Base-by-base conservation (phyloP, 1,140 invertebrate genomes). In the Andricus grossulariae region DNA sequence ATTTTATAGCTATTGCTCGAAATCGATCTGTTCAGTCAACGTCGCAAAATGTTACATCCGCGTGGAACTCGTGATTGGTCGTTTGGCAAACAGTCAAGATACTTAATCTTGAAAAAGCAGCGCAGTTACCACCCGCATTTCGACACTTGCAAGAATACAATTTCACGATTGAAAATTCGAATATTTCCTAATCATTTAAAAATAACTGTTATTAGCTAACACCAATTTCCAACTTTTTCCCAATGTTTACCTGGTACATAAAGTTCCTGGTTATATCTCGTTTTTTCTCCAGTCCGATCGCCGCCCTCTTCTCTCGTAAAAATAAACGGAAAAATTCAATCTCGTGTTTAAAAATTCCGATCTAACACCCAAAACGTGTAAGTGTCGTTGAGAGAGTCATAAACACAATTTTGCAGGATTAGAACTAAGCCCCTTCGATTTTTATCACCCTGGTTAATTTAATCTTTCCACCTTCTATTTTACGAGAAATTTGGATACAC, bases 401-500 rank as follows among this genome's bases (percentile, higher is more conserved):
- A 54, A 54, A 54, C 8, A 54, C n/a, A n/a, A 54, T 54, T 54
- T 54, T n/a, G 8, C 3, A 39, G 25, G n/a, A n/a, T 66, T 32
- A 66, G 25, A 25, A 45, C 16, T 32, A 66, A 66, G 25, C 25
- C 25, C 25, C 18, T 57, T 66, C 60, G 60, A 66, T 66, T 66
- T 66, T 66, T 66, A 66, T 39, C 60, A 16, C 60, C 25, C 25
- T 66, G 21, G 60, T 39, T 66, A 66, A 66, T 66, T 66, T 66
- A 66, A 66, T 66, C 60, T 66, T 66, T 66, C 8, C 7, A 12
- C 60, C 13, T 60, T 66, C 16, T 32, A 32, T 21, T 55, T 80
- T 78, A 80, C 77, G 76, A 76, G 79, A 77, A 78, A 71, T 77
- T 72, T 21, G 57, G 21, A 66, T 66, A 66, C 25, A 39, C 76